These are phyloP conservation scores for Mechanitis mazaeus DNA, from an alignment of 2,888 invertebrate species.

Conservation along the genomic window DNA sequence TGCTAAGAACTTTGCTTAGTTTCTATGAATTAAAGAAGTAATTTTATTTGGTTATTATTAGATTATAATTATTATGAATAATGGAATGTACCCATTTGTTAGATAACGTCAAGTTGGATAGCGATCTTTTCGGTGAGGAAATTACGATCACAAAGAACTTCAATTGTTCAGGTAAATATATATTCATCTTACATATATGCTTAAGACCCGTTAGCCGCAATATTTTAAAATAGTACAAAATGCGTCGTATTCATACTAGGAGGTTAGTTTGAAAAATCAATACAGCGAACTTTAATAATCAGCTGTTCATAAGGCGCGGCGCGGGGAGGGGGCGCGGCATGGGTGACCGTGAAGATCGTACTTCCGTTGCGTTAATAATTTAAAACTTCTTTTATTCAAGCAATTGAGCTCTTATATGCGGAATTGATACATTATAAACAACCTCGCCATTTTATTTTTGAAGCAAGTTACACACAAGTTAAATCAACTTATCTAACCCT, in stretches of 20 bases:
- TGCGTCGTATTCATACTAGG: slow-evolving; percentile 38
- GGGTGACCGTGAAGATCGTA: slow-evolving; percentile 64
- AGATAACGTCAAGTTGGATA: slow-evolving; percentile 79
- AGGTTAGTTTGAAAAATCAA: slow-evolving; percentile 74
- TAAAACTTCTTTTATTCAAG: slow-evolving; percentile 14
- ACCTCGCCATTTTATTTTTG: background rate
- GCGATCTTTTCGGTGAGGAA: slow-evolving; percentile 67
- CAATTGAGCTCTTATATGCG: background rate
- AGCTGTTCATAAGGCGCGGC: slow-evolving; percentile 68
- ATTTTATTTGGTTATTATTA: slow-evolving; percentile 41
- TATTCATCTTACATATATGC: slow-evolving; percentile 34
- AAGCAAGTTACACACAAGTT: background rate
- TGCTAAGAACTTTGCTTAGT: slow-evolving; percentile 41
- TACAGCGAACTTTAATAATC: slow-evolving; percentile 71
- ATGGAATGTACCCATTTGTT: slow-evolving; percentile 84
- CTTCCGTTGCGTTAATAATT: slow-evolving; percentile 47
- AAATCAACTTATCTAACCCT: slow-evolving; percentile 8
- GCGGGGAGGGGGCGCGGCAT: slow-evolving; percentile 52
- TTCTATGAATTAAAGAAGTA: slow-evolving; percentile 49
- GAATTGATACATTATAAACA: background rate
- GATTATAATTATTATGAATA: slow-evolving; percentile 57
- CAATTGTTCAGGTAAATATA: slow-evolving; percentile 78
- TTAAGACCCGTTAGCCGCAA: slow-evolving; percentile 22
- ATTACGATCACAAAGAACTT: slow-evolving; percentile 78
- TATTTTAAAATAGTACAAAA: slow-evolving; percentile 9